These are phyloP conservation scores for Toxonevra muliebris DNA, from an alignment of 2,888 invertebrate species.

Conservation along the genomic window DNA sequence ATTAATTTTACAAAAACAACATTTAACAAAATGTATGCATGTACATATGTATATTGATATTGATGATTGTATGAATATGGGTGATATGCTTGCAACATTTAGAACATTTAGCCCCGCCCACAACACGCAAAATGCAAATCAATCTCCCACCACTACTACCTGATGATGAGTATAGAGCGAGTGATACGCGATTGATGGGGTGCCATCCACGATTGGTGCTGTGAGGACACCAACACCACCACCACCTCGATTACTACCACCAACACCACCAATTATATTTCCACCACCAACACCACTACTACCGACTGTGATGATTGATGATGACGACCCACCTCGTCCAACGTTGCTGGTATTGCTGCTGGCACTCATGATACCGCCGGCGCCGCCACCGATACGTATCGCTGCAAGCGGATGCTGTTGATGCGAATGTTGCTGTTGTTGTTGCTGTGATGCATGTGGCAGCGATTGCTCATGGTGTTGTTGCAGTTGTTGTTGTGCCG, in stretches of 20 bases:
- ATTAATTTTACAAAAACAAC: too few relatives aligned
- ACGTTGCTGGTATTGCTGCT: slow-evolving; percentile 39
- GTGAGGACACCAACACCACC: slow-evolving; percentile 33
- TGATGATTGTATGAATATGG: too few relatives aligned
- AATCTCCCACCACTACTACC: slow-evolving; percentile 50
- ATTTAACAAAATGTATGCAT: too few relatives aligned
- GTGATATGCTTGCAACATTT: too few relatives aligned
- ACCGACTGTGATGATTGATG: slow-evolving; percentile 37
- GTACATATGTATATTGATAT: too few relatives aligned
- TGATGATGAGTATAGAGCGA: slow-evolving; percentile 62
- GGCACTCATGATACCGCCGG: slow-evolving; percentile 32
- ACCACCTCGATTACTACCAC: slow-evolving; percentile 29
- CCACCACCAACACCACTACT: slow-evolving; percentile 22
- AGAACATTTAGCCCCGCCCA: slow-evolving; percentile 14
- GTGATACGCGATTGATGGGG: slow-evolving; percentile 43
- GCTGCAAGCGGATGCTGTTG: slow-evolving; percentile 40
- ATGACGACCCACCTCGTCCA: slow-evolving; percentile 57
- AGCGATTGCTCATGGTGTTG: slow-evolving; percentile 37
- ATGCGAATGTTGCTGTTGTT: slow-evolving; percentile 46
- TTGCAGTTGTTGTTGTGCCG: slow-evolving; percentile 35
- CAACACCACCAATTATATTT: slow-evolving; percentile 1
- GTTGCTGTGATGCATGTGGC: slow-evolving; percentile 38
- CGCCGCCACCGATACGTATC: slow-evolving; percentile 39
- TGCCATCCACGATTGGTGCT: slow-evolving; percentile 25
- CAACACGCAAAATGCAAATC: slow-evolving; percentile 16